phyloP scores from a whole-genome alignment of 2,888 invertebrate species.

The Teleogryllus oceanicus region DNA sequence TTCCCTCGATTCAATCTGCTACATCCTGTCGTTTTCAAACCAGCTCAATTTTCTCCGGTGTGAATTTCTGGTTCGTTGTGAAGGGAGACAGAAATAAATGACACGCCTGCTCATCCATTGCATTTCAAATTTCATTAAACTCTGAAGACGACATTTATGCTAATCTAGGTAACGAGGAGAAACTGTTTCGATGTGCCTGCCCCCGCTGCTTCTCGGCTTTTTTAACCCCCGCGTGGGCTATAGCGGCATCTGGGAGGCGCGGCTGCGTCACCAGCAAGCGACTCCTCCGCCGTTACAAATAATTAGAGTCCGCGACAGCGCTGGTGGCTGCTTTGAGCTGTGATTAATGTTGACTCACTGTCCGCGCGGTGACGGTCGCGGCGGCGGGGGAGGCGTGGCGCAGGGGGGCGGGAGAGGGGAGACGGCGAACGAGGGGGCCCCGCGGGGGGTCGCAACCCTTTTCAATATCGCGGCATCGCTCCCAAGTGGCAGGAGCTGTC shows the following conservation, averaged over 20 bases:
- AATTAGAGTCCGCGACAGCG: background rate
- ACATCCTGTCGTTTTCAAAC: background rate
- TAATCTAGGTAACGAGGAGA: background rate
- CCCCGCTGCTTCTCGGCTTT: no score
- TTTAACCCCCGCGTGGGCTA: background rate
- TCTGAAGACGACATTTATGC: background rate
- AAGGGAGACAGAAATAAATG: background rate
- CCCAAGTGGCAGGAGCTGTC: slow-evolving; percentile 24
- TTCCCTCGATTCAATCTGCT: no score
- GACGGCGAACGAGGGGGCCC: background rate
- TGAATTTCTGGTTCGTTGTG: no score
- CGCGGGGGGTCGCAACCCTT: slow-evolving; percentile 30
- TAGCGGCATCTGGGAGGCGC: background rate
- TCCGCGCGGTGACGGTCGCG: background rate
- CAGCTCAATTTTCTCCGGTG: background rate
- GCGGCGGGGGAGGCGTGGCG: background rate
- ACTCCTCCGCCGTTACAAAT: background rate
- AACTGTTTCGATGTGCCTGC: background rate
- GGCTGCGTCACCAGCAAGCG: background rate
- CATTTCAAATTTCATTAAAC: background rate
- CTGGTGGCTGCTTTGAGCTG: slow-evolving; percentile 30
- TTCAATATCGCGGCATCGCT: slow-evolving; percentile 31
- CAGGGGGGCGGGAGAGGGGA: background rate
- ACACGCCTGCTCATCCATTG: background rate
- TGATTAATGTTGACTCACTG: slow-evolving; percentile 35